Base-by-base conservation (phyloP, 1,140 invertebrate genomes). In the Calycopis cecrops region DNA sequence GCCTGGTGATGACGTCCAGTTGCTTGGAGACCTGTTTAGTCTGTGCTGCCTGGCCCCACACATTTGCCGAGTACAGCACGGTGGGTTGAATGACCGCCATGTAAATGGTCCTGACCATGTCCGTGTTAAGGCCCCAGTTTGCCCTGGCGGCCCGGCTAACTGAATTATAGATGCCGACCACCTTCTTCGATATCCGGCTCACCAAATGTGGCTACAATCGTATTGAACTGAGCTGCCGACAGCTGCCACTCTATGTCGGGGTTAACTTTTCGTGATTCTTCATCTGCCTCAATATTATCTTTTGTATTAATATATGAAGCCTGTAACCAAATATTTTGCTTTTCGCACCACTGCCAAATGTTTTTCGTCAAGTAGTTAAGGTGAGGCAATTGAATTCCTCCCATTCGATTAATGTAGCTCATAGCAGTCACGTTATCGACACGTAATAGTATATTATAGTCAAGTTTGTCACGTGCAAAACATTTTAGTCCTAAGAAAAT, bases 151-250 rank as follows among this genome's bases (percentile, higher is more conserved):
- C n/a, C n/a, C n/a, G n/a, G n/a, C n/a, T n/a, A n/a, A n/a, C n/a
- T n/a, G n/a, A n/a, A n/a, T n/a, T n/a, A n/a, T n/a, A n/a, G n/a
- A n/a, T n/a, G n/a, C n/a, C n/a, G n/a, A n/a, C n/a, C n/a, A n/a
- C n/a, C n/a, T n/a, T n/a, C n/a, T n/a, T 57, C 51, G 51, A 60
- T 55, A 34, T 59, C 28, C 10, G 57, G 62, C 16, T 37, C 9
- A 8, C 48, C 37, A 33, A 57, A 48, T 4, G 18, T 49, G 8
- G 3, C 8, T n/a, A 38, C 14, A 6, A 57, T 50, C n/a, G 6
- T 9, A 3, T 44, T 3, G 9, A 44, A 44, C 9, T 35, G 48
- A 1, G 11, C 12, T 14, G 28, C 12, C 9, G 28, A 52, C 16
- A 59, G 11, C 44, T 58, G 55, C 47, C 48, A 48, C 16, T 48